Evolutionary conservation across 2,797 vertebrate species (phyloP).

Genomic region (Gallinago solitaria): DNA sequence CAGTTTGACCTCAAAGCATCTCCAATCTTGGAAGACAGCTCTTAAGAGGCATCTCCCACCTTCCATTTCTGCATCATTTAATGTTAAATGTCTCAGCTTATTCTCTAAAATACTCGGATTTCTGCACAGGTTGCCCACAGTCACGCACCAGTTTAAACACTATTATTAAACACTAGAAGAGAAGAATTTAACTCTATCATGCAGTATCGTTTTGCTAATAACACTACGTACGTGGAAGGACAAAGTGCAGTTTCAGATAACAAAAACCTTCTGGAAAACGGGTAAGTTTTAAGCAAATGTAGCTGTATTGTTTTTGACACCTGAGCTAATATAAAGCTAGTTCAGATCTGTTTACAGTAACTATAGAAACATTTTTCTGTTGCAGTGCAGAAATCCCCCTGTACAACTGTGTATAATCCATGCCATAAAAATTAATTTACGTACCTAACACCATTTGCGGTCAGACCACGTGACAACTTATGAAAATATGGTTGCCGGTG

Average conservation of each 20-base stretch:
- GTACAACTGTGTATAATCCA: fast-evolving
- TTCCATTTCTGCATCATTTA: neutral
- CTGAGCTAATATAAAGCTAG: neutral
- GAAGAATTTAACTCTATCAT: neutral
- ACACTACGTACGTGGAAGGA: neutral
- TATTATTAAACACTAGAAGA: neutral
- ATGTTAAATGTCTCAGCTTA: neutral
- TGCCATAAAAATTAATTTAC: neutral
- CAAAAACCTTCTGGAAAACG: neutral
- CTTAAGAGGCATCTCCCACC: neutral
- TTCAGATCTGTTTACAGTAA: neutral
- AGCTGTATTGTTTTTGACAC: neutral
- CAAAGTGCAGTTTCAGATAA: neutral
- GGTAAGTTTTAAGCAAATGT: neutral
- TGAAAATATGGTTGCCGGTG: fast-evolving
- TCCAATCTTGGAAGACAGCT: neutral
- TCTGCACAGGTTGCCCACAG: neutral
- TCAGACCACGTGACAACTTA: neutral
- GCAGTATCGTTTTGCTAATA: neutral
- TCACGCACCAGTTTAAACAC: neutral
- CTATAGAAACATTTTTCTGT: neutral
- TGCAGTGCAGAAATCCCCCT: neutral
- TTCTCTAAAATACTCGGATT: neutral
- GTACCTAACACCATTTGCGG: neutral
- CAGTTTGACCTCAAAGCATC: neutral